A percentile compares a stretch with the other conserved stretches of the same genome.
Evolutionary conservation across 2,797 vertebrate species (phyloP).

Genomic region (Sebastes flavidus): DNA sequence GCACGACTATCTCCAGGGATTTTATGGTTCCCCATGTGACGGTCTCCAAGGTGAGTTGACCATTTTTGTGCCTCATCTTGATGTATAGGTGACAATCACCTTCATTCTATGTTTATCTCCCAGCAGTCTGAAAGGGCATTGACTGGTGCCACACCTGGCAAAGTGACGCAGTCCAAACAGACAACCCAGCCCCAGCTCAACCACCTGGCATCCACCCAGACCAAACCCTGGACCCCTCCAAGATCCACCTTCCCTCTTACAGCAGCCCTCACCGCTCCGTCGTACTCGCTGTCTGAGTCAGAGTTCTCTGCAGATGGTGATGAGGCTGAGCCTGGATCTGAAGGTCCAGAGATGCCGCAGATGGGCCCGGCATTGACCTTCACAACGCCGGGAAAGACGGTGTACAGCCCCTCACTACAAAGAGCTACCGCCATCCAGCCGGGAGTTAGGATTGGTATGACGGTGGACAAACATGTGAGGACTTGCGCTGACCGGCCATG

Average conservation of each 20-base stretch:
- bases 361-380: background rate
- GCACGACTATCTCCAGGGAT: background rate
- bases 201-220: background rate
- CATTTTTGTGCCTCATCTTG: background rate
- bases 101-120: background rate
- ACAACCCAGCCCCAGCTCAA: constrained; percentile 25
- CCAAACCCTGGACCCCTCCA: constrained; percentile 42
- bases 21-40: background rate
- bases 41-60: constrained; percentile 39
- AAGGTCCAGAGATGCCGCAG: background rate
- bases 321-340: accelerated
- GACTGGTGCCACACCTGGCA: background rate
- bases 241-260: constrained; percentile 48
- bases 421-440: background rate
- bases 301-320: constrained; percentile 67
- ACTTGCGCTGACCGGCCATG: constrained; percentile 70
- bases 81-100: background rate
- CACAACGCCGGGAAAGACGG: background rate
- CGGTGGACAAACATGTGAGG: accelerated
- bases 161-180: background rate
- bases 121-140: constrained; percentile 5
- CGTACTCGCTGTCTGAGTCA: constrained; percentile 32
- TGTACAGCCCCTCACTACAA: background rate
- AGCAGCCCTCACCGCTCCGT: constrained; percentile 25
- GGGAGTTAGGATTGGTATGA: accelerated